phyloP scores from a whole-genome alignment of 2,888 invertebrate genomes.

The Eilema depressum region DNA sequence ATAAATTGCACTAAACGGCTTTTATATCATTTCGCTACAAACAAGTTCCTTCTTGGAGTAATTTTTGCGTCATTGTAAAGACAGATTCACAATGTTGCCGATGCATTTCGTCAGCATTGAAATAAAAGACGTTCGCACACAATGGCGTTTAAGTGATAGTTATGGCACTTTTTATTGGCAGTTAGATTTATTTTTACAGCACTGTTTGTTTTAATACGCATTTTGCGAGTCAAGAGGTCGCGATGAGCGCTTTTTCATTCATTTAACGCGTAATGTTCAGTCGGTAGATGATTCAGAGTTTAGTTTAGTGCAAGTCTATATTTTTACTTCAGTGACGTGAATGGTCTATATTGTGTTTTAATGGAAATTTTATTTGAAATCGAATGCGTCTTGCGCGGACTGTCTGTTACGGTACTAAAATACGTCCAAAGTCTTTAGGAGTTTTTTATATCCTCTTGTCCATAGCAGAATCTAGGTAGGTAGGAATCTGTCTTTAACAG shows the following conservation, averaged over 20 bases:
- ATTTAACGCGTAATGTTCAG: constrained; percentile 63
- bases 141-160: constrained; percentile 86
- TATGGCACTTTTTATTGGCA: constrained; percentile 87
- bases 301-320: constrained; percentile 58
- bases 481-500: too few relatives aligned
- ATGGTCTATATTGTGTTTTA: constrained; percentile 56
- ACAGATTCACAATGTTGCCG: constrained; percentile 65
- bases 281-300: constrained; percentile 57
- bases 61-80: constrained; percentile 62
- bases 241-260: constrained; percentile 74
- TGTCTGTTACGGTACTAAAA: background rate
- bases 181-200: constrained; percentile 87
- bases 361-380: constrained; percentile 45
- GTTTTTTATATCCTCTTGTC: background rate
- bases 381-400: constrained; percentile 21
- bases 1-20: constrained; percentile 63
- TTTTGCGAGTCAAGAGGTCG: constrained; percentile 81
- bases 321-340: constrained; percentile 53
- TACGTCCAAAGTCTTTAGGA: background rate
- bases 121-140: constrained; percentile 76
- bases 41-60: constrained; percentile 52
- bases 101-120: constrained; percentile 68
- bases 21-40: constrained; percentile 47
- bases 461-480: background rate
- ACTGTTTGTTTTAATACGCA: constrained; percentile 86